A percentile compares a stretch with the other conserved stretches of the same genome.
These are phyloP conservation scores for Actenoides hombroni DNA, from an alignment of 2,113 vertebrate species.

Conservation along the genomic window DNA sequence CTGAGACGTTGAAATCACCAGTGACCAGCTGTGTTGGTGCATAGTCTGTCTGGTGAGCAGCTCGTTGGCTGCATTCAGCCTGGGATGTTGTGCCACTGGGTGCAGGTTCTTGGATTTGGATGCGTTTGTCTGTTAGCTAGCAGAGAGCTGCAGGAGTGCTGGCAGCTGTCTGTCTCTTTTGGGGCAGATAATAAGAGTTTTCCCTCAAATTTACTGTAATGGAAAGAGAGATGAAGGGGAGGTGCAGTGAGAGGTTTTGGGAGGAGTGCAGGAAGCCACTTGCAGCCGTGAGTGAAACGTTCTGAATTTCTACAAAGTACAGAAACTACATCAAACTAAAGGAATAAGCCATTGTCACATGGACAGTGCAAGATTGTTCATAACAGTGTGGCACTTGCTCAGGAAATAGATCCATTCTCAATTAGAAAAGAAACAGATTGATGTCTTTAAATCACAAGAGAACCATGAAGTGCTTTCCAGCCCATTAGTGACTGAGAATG, in stretches of 20 bases:
- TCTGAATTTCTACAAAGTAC: not conserved
- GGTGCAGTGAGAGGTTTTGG: not conserved
- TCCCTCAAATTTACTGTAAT: not conserved
- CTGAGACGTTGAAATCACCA: not conserved
- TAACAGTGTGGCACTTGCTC: not conserved
- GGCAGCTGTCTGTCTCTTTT: not conserved
- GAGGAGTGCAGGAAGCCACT: not conserved
- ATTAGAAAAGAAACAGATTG: constrained; percentile 24
- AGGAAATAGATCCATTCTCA: constrained; percentile 12
- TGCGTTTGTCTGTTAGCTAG: not conserved
- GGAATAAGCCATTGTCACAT: not conserved
- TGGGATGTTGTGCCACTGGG: not conserved
- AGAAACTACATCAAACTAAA: not conserved
- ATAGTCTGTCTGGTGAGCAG: not conserved
- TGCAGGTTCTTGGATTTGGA: not conserved
- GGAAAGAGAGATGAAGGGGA: not conserved
- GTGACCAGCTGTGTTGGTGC: not conserved
- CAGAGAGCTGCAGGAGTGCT: not conserved
- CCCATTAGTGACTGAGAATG: constrained; percentile 49
- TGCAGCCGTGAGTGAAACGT: accelerated
- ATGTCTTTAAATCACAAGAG: constrained; percentile 43
- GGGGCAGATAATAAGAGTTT: not conserved
- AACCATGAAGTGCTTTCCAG: constrained; percentile 2
- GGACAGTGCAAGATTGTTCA: not conserved
- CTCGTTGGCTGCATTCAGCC: not conserved